These are phyloP conservation scores for Meleagris gallopavo DNA, from an alignment of 2,113 vertebrate species.

Conservation along the genomic window DNA sequence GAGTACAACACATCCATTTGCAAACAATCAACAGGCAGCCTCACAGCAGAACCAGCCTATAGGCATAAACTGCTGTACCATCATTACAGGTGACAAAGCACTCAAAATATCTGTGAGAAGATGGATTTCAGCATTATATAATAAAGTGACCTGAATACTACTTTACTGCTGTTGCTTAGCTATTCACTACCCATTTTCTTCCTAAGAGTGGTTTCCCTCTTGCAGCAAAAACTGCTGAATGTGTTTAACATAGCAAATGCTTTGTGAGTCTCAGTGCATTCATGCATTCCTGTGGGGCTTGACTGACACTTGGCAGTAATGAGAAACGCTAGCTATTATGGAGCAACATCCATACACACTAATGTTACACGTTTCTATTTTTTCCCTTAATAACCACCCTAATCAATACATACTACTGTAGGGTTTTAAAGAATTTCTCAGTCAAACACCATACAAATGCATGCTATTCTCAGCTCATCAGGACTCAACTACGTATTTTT, in stretches of 20 bases:
- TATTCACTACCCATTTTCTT: background rate
- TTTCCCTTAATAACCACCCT: background rate
- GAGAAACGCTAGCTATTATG: background rate
- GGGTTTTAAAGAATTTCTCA: background rate
- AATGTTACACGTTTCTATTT: fast-evolving
- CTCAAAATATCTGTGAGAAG: background rate
- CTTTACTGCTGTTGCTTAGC: background rate
- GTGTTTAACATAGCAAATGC: background rate
- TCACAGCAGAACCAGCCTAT: background rate
- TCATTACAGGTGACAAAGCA: background rate
- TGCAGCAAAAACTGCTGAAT: background rate
- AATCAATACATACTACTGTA: background rate
- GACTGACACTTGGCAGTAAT: background rate
- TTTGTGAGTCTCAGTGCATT: background rate
- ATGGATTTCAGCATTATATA: background rate
- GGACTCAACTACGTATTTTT: background rate
- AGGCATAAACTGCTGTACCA: background rate
- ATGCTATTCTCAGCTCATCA: background rate
- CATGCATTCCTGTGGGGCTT: background rate
- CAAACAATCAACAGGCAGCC: background rate
- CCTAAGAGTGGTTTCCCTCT: background rate
- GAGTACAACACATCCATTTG: fast-evolving
- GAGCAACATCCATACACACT: background rate
- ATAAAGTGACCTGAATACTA: background rate
- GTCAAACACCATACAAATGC: background rate